Evolutionary conservation across 2,888 invertebrate genomes (phyloP), one percentile per base, ranked within the genome.

Genomic region (Buathra laborator): DNA sequence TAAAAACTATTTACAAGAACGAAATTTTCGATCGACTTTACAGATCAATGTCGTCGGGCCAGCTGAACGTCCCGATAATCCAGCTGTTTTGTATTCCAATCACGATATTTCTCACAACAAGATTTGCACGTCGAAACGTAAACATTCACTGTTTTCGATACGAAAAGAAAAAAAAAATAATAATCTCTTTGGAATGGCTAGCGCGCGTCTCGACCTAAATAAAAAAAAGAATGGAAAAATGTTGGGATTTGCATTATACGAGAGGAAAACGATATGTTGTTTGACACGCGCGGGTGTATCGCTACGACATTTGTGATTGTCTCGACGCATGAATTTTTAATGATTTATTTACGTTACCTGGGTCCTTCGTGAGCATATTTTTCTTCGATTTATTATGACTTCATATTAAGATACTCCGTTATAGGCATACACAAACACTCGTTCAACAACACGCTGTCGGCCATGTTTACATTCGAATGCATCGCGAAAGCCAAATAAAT

Each of bases 391-490:
- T 88, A 89, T 89, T 88, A 88, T 86, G 88, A 86, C 80, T 81
- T 85, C 68, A 84, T 86, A 84, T 84, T 79, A 70, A 88, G 86
- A 84, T 87, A 83, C 77, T 88, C 81, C 83, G 83, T 86, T 87
- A 86, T 86, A 85, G 88, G 87, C 86, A 89, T 87, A 89, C 89
- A 90, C 90, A 88, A 90, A 90, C 89, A 90, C 89, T 90, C 88
- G 88, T 90, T 90, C 89, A 87, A 91, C 90, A 90, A 92, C 91
- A 90, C 88, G 90, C 89, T 90, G 92, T 92, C 93, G 90, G 93
- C 93, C 93, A 93, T 93, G 92, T 93, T 93, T 91, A 91, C 90
- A 91, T 89, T 90, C 88, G 88, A 88, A 89, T 89, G 88, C 89
- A 89, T 87, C 85, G 86, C 83, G 79, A 67, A 75, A 76, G 71